Evolutionary conservation across 1,140 invertebrate genomes (phyloP), one percentile per base, ranked within the genome.

Genomic region (Drosophila simulans): DNA sequence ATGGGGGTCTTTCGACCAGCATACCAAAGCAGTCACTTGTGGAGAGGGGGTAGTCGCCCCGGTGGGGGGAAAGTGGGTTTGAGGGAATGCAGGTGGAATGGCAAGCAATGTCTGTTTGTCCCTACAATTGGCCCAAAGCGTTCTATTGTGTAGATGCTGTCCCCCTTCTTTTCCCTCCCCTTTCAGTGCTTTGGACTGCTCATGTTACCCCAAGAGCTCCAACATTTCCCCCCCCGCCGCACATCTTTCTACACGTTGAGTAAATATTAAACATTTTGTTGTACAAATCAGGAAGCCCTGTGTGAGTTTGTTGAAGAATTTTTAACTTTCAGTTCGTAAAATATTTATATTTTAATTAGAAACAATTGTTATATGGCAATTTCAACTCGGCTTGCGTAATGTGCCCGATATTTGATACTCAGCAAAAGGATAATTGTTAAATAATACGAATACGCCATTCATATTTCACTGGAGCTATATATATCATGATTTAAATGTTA

Each of bases 101-200:
- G 65, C 68, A 49, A 70, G 64, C 43, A 48, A 57, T 56, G 75
- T 43, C 60, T 58, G 71, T 75, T 65, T 76, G 53, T 46, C 55
- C 45, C 72, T 42, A 53, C 56, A 81, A 78, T 78, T 71, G 75
- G 75, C 27, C 76, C 76, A 73, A 65, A 77, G 60, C 49, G 46
- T 69, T 74, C 56, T 64, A 73, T 77, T 81, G 79, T 81, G 70
- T 39, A 37, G 37, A 40, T 22, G 20, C 45, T 48, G 43, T 10
- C 35, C 66, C 66, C 11, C 13, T 11, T 12, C 35, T 37, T 3
- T 11, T 12, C 27, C n/a, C 15, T 5, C 13, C 1, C 3, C 31
- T 40, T 48, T 57, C 25, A 40, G 34, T 69, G 42, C 39, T 45
- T 37, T 53, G 37, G 17, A 10, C 37, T 20, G 15, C 35, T 63